A percentile compares a stretch with the other conserved stretches of the same genome.
Evolutionary conservation across 2,797 vertebrate genomes (phyloP).

Genomic region (Petrocephalus sullivani): DNA sequence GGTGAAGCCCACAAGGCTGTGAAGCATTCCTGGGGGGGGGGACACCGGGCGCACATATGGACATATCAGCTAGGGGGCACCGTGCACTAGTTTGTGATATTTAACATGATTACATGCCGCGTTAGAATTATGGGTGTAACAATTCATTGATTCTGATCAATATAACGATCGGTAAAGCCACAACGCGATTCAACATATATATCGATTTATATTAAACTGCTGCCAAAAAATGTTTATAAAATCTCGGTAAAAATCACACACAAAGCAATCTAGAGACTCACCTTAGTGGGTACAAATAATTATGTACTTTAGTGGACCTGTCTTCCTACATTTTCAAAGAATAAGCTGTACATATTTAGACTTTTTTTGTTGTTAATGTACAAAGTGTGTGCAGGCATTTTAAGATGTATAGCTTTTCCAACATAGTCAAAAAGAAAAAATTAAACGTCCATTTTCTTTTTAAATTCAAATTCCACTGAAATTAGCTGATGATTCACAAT

Average conservation of each 20-base stretch:
- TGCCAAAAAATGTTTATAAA: neutral
- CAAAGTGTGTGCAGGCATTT: neutral
- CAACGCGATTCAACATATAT: neutral
- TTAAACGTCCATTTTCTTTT: neutral
- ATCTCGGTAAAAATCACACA: too few relatives aligned
- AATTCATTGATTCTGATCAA: neutral
- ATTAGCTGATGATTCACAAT: neutral
- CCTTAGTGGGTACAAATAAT: too few relatives aligned
- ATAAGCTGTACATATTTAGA: neutral
- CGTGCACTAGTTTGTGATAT: neutral
- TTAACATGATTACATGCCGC: neutral
- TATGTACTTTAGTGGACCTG: too few relatives aligned
- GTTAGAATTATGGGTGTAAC: neutral
- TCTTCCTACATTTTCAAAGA: neutral
- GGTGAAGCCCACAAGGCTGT: slow-evolving; percentile 80
- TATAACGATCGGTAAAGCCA: neutral
- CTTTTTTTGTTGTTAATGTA: neutral
- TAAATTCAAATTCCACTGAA: neutral
- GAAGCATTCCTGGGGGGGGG: slow-evolving; percentile 78
- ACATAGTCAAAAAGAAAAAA: neutral
- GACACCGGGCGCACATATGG: neutral
- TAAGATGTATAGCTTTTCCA: neutral
- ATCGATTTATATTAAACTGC: neutral
- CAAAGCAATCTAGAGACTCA: too few relatives aligned
- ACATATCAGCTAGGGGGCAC: neutral